Base-by-base conservation (phyloP, 2,797 vertebrate genomes). In the Botia almorhae region DNA sequence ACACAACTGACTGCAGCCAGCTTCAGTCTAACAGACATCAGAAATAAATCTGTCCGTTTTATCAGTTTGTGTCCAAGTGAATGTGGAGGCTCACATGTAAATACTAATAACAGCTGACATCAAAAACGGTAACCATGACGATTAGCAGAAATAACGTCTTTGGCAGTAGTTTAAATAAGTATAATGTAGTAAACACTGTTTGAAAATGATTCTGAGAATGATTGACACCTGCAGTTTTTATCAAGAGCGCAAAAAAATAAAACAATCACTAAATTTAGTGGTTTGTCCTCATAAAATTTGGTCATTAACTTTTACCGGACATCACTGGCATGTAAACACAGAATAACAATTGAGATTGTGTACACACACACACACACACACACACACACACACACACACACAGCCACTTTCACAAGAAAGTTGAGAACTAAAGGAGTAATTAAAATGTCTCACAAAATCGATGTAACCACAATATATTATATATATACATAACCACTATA, bases 81-180 rank as follows among this genome's bases (percentile, higher is more conserved):
- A 46, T 26, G 69, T 26, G 5, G 3, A 26, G 7, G 21, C 19
- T 21, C 46, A 8, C 19, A 14, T 13, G 50, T 58, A 29, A 60
- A 69, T 46, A 69, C 16, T 29, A 8, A 2, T 48, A 76, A 43
- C 17, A 56, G n/a, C 2, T 46, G 50, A 43, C 39, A 7, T 14
- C 3, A 17, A 74, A 4, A 64, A 19, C 48, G 48, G 39, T 43
- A 43, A 12, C 21, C 10, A 36, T 17, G 3, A 6, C n/a, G 11
- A 60, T 51, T 29, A 51, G 21, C 8, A 39, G 14, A 23, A 71
- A 71, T 61, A 78, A 56, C 39, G 68, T 8, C 3, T 71, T 78
- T 71, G 76, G 76, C 68, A 78, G 76, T 78, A 56, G 29, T 63
- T 33, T 12, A 61, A 58, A 77, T 50, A 33, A 4, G 12, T 48